Evolutionary conservation across 2,113 vertebrate species (phyloP).

Genomic region (Hiodon alosoides): DNA sequence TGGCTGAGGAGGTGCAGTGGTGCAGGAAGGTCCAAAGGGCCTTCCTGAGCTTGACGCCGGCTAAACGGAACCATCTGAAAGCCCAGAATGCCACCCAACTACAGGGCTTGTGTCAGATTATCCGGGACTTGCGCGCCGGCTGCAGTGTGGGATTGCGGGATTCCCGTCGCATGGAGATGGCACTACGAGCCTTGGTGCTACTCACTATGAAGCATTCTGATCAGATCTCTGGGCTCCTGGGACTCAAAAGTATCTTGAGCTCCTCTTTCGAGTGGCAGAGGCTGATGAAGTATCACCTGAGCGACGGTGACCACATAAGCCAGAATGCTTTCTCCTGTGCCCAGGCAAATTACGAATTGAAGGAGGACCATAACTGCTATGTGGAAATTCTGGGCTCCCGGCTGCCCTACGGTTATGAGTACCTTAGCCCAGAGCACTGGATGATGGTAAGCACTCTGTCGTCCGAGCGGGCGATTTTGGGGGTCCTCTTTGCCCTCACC

Average conservation of each 20-base stretch:
- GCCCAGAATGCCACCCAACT: conserved; percentile 39
- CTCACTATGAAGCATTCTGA: conserved; percentile 62
- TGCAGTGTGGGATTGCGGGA: conserved; percentile 20
- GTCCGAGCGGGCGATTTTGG: conserved; percentile 63
- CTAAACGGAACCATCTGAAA: conserved; percentile 39
- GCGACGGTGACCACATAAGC: conserved; percentile 17
- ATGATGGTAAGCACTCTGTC: conserved; percentile 55
- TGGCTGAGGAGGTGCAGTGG: conserved; percentile 71
- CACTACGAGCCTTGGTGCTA: conserved; percentile 48
- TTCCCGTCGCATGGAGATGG: conserved; percentile 36
- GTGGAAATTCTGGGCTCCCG: conserved; percentile 62
- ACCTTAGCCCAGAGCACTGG: conserved; percentile 61
- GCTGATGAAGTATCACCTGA: conserved; percentile 68
- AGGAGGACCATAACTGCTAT: conserved; percentile 44
- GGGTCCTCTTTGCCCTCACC: conserved; percentile 67
- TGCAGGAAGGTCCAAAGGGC: conserved; percentile 43
- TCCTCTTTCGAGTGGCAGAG: conserved; percentile 75
- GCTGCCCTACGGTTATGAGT: conserved; percentile 71
- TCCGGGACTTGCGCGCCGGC: conserved; percentile 31
- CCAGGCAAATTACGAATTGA: conserved; percentile 2
- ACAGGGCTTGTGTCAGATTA: conserved; percentile 35
- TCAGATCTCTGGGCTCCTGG: conserved; percentile 50
- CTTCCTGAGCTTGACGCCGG: conserved; percentile 35
- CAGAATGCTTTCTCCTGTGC: not conserved
- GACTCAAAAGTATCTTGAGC: conserved; percentile 38